phyloP scores from a whole-genome alignment of 2,797 vertebrate genomes.

The Syngnathus acus region DNA sequence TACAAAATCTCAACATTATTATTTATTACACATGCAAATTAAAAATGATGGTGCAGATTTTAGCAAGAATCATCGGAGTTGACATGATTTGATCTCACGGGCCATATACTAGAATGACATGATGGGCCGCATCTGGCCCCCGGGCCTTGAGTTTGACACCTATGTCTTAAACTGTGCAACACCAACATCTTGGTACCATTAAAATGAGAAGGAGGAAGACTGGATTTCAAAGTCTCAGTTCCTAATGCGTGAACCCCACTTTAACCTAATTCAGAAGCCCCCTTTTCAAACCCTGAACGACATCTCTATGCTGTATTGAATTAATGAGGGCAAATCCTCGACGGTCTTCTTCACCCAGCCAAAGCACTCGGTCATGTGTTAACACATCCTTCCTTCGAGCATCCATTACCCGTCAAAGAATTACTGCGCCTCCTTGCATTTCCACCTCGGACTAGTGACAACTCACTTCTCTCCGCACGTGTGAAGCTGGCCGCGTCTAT shows the following conservation, averaged over 20 bases:
- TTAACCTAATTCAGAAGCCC: conserved; percentile 53
- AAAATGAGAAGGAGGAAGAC: background rate
- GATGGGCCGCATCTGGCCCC: no score
- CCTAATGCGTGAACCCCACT: conserved; percentile 35
- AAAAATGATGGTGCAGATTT: no score
- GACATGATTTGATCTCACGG: no score
- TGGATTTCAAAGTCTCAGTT: background rate
- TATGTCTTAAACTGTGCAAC: conserved; percentile 15
- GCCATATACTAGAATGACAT: no score
- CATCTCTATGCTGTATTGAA: conserved; percentile 51
- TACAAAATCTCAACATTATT: no score
- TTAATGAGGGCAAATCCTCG: conserved; percentile 56
- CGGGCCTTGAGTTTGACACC: no score
- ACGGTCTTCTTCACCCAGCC: conserved; percentile 45
- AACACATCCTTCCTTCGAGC: conserved; percentile 35
- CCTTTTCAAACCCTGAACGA: conserved; percentile 32
- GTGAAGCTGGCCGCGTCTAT: conserved; percentile 38
- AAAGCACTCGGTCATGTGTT: conserved; percentile 55
- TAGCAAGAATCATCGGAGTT: no score
- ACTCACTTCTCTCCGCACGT: conserved; percentile 42
- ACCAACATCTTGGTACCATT: background rate
- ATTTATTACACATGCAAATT: no score
- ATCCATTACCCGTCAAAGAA: conserved; percentile 29
- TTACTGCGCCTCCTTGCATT: conserved; percentile 26
- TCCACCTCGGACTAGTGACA: conserved; percentile 18